Evolutionary conservation across 2,888 invertebrate species (phyloP).

Genomic region (Disparrhopalites patrizii): DNA sequence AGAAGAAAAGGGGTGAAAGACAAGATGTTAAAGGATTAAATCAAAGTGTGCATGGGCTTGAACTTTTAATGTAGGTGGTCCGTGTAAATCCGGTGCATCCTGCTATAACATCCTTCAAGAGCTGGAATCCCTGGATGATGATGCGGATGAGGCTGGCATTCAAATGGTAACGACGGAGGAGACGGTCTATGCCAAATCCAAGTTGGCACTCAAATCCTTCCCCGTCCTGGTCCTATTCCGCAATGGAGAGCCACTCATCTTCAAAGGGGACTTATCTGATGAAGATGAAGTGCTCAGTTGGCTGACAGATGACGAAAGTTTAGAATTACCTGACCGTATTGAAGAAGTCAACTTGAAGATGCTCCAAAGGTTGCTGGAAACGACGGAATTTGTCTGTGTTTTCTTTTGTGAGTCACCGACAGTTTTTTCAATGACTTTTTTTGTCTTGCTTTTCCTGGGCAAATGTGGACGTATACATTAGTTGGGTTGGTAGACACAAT

Average conservation of each 20-base stretch:
- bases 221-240: constrained; percentile 85
- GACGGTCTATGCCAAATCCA: constrained; percentile 70
- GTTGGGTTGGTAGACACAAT: too few species aligned
- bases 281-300: constrained; percentile 87
- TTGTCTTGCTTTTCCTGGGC: not conserved
- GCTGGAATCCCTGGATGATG: constrained; percentile 65
- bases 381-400: constrained; percentile 83
- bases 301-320: constrained; percentile 84
- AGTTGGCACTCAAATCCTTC: constrained; percentile 71
- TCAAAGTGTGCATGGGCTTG: too few species aligned
- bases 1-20: too few species aligned
- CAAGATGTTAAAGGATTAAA: too few species aligned
- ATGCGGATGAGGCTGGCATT: constrained; percentile 86
- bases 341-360: constrained; percentile 87
- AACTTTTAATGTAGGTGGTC: constrained; percentile 63
- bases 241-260: constrained; percentile 82
- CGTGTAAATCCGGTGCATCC: constrained; percentile 62
- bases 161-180: constrained; percentile 93
- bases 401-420: constrained; percentile 75
- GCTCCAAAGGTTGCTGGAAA: constrained; percentile 82
- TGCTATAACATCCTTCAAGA: constrained; percentile 59
- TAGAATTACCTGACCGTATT: constrained; percentile 87
- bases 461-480: too few species aligned
- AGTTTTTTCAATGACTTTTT: not conserved
- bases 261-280: constrained; percentile 82